Percentiles rank a stretch among this genome's conserved stretches.
Evolutionary conservation across 2,888 invertebrate species (phyloP).

Genomic region (Syritta pipiens): DNA sequence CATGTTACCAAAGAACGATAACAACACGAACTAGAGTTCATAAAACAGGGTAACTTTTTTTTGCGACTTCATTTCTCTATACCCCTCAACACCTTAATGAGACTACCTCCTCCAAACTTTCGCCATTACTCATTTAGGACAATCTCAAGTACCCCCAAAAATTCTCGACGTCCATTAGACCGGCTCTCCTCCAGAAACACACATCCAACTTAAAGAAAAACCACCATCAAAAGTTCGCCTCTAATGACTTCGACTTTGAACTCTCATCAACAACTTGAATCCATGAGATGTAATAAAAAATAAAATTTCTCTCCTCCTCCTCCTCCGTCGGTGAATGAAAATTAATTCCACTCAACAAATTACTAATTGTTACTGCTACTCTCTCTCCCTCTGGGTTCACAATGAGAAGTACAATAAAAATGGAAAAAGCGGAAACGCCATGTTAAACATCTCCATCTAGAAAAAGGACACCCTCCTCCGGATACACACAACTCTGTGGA

Average conservation of each 20-base stretch:
- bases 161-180: too few species aligned
- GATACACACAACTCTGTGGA: not conserved
- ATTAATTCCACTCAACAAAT: constrained; percentile 56
- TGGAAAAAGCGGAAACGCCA: constrained; percentile 13
- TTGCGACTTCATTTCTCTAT: too few species aligned
- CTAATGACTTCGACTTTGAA: constrained; percentile 1
- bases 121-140: too few species aligned
- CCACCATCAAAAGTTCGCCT: too few species aligned
- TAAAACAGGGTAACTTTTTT: too few species aligned
- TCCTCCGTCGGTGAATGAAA: constrained; percentile 43
- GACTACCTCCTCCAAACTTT: too few species aligned
- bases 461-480: constrained; percentile 6
- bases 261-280: constrained; percentile 14
- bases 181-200: too few species aligned
- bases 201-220: too few species aligned
- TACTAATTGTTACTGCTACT: constrained; percentile 55
- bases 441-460: constrained; percentile 45
- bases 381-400: constrained; percentile 26
- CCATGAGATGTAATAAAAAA: constrained; percentile 28
- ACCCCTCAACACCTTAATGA: too few species aligned
- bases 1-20: too few species aligned
- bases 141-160: too few species aligned
- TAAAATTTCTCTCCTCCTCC: not conserved
- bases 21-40: too few species aligned
- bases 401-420: constrained; percentile 10